Conservation (phyloP, 2,113 vertebrate genomes). For the Mionectes macconnelli region DNA sequence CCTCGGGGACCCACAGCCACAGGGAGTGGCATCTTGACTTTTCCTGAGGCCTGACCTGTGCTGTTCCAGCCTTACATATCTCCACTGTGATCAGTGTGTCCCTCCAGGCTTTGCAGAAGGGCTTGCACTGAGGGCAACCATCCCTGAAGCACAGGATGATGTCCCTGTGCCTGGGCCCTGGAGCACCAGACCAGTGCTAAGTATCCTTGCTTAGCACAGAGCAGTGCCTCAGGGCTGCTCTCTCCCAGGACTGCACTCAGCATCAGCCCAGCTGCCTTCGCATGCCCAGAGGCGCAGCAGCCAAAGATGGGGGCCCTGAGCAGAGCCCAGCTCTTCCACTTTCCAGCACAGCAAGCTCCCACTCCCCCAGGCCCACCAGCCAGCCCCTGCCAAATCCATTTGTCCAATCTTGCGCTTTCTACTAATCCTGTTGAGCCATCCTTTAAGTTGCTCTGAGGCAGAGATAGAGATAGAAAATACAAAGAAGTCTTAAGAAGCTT, state of each 20-base stretch:
- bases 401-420: conserved; percentile 30
- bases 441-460: conserved; percentile 58
- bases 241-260: not conserved
- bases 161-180: not conserved
- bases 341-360: not conserved
- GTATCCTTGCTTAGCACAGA: not conserved
- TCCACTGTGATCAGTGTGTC: not conserved
- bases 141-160: not conserved
- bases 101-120: not conserved
- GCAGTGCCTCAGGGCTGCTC: not conserved
- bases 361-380: conserved; percentile 45
- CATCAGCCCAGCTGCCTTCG: not conserved
- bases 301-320: not conserved
- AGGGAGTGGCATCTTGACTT: not conserved
- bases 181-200: not conserved
- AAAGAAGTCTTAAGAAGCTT: conserved; percentile 46
- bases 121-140: not conserved
- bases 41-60: not conserved
- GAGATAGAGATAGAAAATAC: conserved; percentile 39
- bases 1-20: not conserved
- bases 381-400: conserved; percentile 63
- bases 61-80: not conserved
- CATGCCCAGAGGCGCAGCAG: not conserved
- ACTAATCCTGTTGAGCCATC: conserved; percentile 61
- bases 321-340: not conserved